Conservation (phyloP, 1,140 invertebrate species). For the Caenorhabditis latens region DNA sequence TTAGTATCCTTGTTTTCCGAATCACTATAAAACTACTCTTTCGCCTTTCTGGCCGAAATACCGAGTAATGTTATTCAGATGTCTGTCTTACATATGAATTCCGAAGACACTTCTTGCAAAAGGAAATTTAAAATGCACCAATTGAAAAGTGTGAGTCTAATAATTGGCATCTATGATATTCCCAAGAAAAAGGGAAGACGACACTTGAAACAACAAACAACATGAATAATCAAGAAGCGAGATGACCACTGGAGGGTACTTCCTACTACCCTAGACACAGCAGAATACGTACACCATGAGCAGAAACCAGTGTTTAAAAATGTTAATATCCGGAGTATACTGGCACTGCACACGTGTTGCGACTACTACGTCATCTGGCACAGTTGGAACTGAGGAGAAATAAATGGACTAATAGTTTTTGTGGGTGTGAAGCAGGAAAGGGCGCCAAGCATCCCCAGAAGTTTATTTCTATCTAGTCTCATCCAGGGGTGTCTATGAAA, state of each 20-base stretch:
- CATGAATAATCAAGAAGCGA: constrained; percentile 21
- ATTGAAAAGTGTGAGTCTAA: neutral
- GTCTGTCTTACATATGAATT: neutral
- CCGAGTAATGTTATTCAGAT: constrained; percentile 22
- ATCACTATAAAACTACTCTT: no score
- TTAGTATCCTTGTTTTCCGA: no score
- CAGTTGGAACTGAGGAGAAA: neutral
- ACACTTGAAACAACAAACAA: neutral
- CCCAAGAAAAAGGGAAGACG: neutral
- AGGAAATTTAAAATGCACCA: neutral
- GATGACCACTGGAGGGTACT: neutral
- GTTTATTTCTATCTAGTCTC: constrained; percentile 31
- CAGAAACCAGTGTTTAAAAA: constrained; percentile 13
- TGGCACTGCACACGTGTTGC: constrained; percentile 7
- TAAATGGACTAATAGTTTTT: constrained; percentile 28
- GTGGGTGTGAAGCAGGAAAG: neutral
- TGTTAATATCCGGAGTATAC: constrained; percentile 49
- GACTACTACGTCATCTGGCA: constrained; percentile 11
- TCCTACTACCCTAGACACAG: neutral
- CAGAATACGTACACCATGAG: constrained; percentile 19
- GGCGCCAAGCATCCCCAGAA: neutral
- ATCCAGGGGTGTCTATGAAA: constrained; percentile 24
- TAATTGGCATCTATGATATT: constrained; percentile 2
- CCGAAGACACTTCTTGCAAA: neutral
- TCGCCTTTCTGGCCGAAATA: neutral